Evolutionary conservation across 2,113 vertebrate species (phyloP).

Genomic region (Poeciliopsis occidentalis): DNA sequence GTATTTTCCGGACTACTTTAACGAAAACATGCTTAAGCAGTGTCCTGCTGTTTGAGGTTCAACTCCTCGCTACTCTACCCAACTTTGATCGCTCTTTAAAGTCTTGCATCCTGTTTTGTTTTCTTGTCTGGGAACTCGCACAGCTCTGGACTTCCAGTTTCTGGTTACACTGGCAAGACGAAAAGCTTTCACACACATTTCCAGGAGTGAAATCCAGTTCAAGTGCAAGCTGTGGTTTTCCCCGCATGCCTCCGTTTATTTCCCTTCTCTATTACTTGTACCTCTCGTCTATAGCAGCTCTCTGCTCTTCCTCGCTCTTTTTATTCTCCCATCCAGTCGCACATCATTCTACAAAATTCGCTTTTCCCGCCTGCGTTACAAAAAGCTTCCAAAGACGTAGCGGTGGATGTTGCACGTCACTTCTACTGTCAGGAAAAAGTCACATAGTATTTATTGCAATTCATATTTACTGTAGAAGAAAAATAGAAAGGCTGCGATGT

Average conservation of each 20-base stretch:
- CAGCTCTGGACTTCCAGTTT: slow-evolving; percentile 4
- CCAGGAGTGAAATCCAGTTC: slow-evolving; percentile 62
- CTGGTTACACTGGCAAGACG: slow-evolving; percentile 10
- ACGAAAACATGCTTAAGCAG: too few relatives aligned
- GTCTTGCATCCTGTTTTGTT: background rate
- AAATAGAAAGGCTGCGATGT: background rate
- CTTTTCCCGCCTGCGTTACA: slow-evolving; percentile 5
- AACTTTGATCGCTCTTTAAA: background rate
- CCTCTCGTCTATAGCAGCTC: slow-evolving; percentile 9
- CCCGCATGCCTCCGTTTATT: slow-evolving; percentile 42
- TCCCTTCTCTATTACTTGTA: slow-evolving; percentile 20
- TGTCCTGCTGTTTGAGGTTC: too few relatives aligned
- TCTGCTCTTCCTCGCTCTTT: slow-evolving; percentile 15
- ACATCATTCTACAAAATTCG: background rate
- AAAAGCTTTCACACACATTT: slow-evolving; percentile 61
- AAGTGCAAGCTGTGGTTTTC: slow-evolving; percentile 62
- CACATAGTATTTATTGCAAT: background rate
- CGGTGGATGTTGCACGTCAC: background rate
- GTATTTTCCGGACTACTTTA: too few relatives aligned
- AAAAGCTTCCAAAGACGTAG: background rate
- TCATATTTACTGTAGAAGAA: background rate
- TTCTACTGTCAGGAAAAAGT: background rate
- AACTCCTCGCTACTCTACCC: too few relatives aligned
- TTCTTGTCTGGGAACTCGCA: background rate
- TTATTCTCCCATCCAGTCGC: background rate